Evolutionary conservation across 1,140 invertebrate species (phyloP), one percentile per base, ranked within the genome.

Genomic region (Orussus abietinus): DNA sequence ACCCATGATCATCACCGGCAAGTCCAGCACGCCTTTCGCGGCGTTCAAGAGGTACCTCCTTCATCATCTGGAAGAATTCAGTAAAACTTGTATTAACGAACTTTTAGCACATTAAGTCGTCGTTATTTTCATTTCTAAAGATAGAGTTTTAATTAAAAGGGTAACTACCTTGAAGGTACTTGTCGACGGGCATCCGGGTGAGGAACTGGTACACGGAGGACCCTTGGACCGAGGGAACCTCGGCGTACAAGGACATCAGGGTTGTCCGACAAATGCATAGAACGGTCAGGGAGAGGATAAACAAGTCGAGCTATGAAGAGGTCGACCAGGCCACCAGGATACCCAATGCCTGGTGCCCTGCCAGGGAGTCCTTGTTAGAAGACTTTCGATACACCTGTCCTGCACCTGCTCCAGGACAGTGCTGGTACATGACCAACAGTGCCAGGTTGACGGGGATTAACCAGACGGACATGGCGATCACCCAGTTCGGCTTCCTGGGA

Each of bases 401-500:
- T 4, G 47, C 28, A 11, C 55, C 51, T 7, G 17, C 5, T n/a
- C 18, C 25, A n/a, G 51, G 41, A 4, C 60, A 62, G 19, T 59
- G 59, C 43, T 57, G 54, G 18, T 57, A 52, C 25, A 4, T 83
- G 0, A 65, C 78, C 11, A 60, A 85, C 53, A 58, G 75, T 10
- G 53, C 64, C 4, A 59, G 11, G 34, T 51, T 3, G 63, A 73
- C 26, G 68, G 76, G 77, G 1, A 57, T 76, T 1, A 64, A 62
- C 30, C 91, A 95, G 61, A 77, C 80, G 29, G 89, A 92, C 47
- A 80, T 94, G 78, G 79, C 80, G 0, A 47, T 85, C 1, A 92
- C 90, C 0, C 85, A 85, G 55, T 89, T 85, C 47, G 85, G 83
- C 1, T 92, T 93, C 57, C 79, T 92, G 47, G 87, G 88, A 1